Percentiles rank a stretch among this genome's conserved stretches.
Conservation (phyloP, 2,888 invertebrate species). For the Oscheius sp. region DNA sequence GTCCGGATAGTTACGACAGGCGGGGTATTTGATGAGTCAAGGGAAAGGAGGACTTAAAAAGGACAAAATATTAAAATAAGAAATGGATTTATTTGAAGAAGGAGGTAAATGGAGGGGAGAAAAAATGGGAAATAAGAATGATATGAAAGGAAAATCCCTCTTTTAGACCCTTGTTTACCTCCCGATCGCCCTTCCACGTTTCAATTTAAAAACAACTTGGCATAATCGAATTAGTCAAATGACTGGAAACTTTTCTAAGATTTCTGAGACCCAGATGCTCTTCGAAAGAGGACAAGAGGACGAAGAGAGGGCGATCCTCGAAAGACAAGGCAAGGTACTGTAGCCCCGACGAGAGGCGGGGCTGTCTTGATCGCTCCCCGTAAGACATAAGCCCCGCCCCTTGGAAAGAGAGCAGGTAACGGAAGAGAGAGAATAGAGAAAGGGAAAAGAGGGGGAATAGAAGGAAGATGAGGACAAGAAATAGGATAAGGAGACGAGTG, state of each 20-base stretch:
- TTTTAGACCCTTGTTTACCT: too few relatives aligned
- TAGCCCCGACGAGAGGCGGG: slow-evolving; percentile 16
- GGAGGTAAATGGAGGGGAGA: not conserved
- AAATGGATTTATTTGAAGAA: not conserved
- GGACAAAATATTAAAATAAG: not conserved
- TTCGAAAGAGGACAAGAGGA: not conserved
- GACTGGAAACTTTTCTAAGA: too few relatives aligned
- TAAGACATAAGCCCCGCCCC: slow-evolving; percentile 16
- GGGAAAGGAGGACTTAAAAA: not conserved
- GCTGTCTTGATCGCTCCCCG: slow-evolving; percentile 10
- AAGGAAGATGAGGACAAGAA: slow-evolving; percentile 1
- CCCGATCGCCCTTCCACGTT: too few relatives aligned
- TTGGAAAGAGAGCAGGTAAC: not conserved
- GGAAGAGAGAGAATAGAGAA: slow-evolving; percentile 12
- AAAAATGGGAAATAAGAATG: not conserved
- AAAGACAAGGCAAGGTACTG: slow-evolving; percentile 15
- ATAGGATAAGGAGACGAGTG: slow-evolving; percentile 15
- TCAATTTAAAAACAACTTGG: too few relatives aligned
- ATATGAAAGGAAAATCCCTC: too few relatives aligned
- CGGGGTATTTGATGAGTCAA: not conserved
- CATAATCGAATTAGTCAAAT: too few relatives aligned
- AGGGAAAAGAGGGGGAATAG: slow-evolving; percentile 5
- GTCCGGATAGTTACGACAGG: not conserved
- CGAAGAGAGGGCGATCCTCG: not conserved
- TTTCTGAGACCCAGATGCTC: not conserved